Evolutionary conservation across 1,140 invertebrate genomes (phyloP).

Genomic region (Saccostrea echinata): DNA sequence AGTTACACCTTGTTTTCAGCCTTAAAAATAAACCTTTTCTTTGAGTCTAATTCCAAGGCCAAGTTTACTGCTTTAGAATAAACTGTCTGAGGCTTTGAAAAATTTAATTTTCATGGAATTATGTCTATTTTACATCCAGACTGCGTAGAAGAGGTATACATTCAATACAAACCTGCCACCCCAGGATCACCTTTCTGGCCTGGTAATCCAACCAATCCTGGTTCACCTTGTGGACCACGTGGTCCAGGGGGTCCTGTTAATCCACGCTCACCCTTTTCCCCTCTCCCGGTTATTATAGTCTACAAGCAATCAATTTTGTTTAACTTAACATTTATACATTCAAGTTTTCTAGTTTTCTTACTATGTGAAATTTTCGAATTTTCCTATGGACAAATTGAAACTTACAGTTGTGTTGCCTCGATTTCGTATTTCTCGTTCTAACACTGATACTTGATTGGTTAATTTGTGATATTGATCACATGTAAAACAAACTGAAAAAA

Average conservation of each 20-base stretch:
- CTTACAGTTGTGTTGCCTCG: conserved; percentile 14
- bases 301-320: not conserved
- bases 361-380: not conserved
- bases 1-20: no score
- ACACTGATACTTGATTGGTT: conserved; percentile 35
- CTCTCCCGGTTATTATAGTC: not conserved
- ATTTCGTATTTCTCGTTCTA: conserved; percentile 41
- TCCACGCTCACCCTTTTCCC: conserved; percentile 4
- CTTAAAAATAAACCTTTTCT: no score
- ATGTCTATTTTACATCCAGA: no score
- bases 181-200: conserved; percentile 27
- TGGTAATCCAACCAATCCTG: conserved; percentile 26
- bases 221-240: conserved; percentile 38
- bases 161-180: not conserved
- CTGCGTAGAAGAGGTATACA: no score
- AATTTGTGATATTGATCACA: conserved; percentile 45
- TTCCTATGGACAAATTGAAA: not conserved
- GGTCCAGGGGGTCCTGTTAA: conserved; percentile 39
- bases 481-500: conserved; percentile 43
- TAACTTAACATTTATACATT: not conserved
- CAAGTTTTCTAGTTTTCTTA: not conserved
- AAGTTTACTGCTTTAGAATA: no score
- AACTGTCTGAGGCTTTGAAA: no score
- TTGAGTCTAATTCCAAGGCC: no score
- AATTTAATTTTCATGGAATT: no score